phyloP scores from a whole-genome alignment of 2,888 invertebrate species.

The Epinotia nisella region DNA sequence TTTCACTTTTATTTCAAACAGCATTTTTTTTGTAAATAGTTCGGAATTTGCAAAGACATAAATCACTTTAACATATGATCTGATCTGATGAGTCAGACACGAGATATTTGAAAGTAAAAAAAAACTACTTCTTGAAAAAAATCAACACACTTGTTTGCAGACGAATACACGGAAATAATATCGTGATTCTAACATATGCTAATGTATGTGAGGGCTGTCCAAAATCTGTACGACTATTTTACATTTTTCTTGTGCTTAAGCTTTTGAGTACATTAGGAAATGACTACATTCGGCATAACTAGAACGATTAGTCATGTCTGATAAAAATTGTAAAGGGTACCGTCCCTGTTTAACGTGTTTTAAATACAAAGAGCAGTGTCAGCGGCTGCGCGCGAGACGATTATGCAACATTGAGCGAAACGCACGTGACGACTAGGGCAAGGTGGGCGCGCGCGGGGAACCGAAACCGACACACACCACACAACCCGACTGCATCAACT shows the following conservation, averaged over 20 bases:
- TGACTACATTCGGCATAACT: slow-evolving; percentile 9
- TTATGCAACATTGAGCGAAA: slow-evolving; percentile 67
- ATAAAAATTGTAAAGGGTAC: slow-evolving; percentile 66
- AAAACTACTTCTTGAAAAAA: slow-evolving; percentile 3
- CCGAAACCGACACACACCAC: slow-evolving; percentile 49
- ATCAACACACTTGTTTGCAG: not conserved
- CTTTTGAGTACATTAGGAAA: not conserved
- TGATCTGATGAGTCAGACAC: not conserved
- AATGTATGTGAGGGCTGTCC: not conserved
- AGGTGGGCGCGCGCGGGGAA: slow-evolving; percentile 56
- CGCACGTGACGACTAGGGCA: slow-evolving; percentile 57
- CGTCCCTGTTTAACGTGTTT: slow-evolving; percentile 67
- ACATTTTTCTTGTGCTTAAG: not conserved
- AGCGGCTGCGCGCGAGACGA: slow-evolving; percentile 62
- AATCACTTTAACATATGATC: slow-evolving; percentile 21
- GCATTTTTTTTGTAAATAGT: not conserved
- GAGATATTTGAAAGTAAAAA: not conserved
- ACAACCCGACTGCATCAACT: slow-evolving; percentile 49
- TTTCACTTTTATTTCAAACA: too few relatives aligned
- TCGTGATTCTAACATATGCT: not conserved
- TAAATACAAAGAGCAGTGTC: slow-evolving; percentile 70
- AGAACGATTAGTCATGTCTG: slow-evolving; percentile 20
- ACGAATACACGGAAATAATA: not conserved
- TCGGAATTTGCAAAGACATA: not conserved
- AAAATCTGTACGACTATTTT: not conserved